phyloP scores from a whole-genome alignment of 2,113 vertebrate genomes.

The Tachysurus vachellii region DNA sequence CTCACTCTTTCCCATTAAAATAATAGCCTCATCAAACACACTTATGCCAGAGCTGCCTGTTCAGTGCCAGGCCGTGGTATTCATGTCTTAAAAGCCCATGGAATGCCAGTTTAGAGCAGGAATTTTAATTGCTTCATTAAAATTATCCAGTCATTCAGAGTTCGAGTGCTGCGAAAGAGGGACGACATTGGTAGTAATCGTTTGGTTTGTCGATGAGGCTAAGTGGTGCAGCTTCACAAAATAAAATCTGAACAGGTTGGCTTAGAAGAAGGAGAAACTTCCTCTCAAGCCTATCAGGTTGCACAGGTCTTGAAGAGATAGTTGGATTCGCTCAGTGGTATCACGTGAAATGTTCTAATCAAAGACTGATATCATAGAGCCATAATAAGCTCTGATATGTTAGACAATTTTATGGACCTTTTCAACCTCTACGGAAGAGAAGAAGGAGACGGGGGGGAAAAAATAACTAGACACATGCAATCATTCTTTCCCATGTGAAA shows the following conservation, averaged over 20 bases:
- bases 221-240: conserved; percentile 58
- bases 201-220: conserved; percentile 64
- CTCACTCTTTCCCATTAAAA: conserved; percentile 72
- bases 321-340: conserved; percentile 52
- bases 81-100: conserved; percentile 55
- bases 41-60: conserved; percentile 60
- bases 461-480: neutral
- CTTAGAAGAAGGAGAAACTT: conserved; percentile 57
- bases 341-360: conserved; percentile 60
- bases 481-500: neutral
- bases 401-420: conserved; percentile 59
- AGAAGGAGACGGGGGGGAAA: neutral
- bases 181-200: conserved; percentile 45
- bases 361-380: conserved; percentile 66
- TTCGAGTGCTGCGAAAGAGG: conserved; percentile 40
- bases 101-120: conserved; percentile 60
- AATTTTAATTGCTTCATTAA: conserved; percentile 71
- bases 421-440: conserved; percentile 43
- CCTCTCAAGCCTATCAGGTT: conserved; percentile 37
- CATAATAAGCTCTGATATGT: conserved; percentile 46
- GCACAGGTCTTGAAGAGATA: conserved; percentile 49
- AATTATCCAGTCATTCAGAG: conserved; percentile 56
- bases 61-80: conserved; percentile 55
- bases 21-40: conserved; percentile 70
- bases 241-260: conserved; percentile 52